phyloP scores from a whole-genome alignment of 2,797 vertebrate genomes.

The Sphenodon punctatus region DNA sequence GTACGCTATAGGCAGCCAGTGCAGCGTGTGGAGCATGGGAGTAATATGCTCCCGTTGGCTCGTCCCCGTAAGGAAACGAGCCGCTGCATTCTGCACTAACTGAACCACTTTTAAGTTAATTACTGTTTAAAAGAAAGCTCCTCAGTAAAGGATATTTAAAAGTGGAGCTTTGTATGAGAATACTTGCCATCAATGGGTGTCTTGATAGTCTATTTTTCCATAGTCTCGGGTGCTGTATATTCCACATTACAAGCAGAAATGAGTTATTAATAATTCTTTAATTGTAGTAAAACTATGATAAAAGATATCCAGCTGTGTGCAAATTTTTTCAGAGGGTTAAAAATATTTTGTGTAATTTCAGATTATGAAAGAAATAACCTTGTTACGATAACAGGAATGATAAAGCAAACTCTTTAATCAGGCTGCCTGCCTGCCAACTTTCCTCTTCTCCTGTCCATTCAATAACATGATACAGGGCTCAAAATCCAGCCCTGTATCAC shows the following conservation, averaged over 20 bases:
- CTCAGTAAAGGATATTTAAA: background rate
- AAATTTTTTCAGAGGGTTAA: background rate
- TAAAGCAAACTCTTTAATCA: background rate
- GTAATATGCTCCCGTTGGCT: too few species aligned
- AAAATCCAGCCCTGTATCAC: too few species aligned
- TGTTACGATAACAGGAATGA: background rate
- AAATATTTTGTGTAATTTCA: background rate
- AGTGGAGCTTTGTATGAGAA: background rate
- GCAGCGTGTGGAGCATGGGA: too few species aligned
- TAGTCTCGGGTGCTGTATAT: background rate
- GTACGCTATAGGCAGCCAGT: too few species aligned
- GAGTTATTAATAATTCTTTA: background rate
- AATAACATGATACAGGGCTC: too few species aligned
- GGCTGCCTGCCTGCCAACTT: too few species aligned
- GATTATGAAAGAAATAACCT: background rate
- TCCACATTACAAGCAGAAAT: background rate
- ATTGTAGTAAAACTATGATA: fast-evolving
- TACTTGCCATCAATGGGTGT: background rate
- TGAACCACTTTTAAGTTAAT: background rate
- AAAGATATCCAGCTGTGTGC: background rate
- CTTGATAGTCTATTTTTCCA: background rate
- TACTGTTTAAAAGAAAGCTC: background rate
- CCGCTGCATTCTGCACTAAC: too few species aligned
- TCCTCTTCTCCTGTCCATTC: too few species aligned
- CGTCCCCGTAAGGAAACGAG: too few species aligned